These are phyloP conservation scores for Passerina amoena DNA, from an alignment of 2,113 vertebrate genomes.

Conservation along the genomic window DNA sequence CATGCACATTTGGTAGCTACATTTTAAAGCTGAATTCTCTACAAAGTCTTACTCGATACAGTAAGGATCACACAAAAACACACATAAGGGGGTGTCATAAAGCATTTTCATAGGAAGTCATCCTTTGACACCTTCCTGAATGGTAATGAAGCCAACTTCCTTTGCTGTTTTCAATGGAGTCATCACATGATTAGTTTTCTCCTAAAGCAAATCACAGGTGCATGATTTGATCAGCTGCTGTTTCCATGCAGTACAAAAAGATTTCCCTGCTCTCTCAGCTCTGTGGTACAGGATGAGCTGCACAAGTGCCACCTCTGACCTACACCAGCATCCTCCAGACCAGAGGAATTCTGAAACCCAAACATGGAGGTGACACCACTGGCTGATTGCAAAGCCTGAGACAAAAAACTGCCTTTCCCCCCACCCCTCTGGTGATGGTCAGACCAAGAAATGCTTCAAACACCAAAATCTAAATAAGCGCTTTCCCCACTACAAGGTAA, in stretches of 20 bases:
- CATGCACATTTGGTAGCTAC: neutral
- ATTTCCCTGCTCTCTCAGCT: neutral
- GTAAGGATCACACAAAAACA: constrained; percentile 29
- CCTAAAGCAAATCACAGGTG: neutral
- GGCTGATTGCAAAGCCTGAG: neutral
- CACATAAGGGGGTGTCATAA: neutral
- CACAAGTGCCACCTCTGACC: neutral
- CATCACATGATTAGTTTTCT: neutral
- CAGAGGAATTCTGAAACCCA: neutral
- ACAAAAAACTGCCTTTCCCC: neutral
- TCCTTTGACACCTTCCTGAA: neutral
- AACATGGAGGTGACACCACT: fast-evolving
- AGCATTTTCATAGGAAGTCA: neutral
- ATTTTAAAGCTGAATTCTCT: neutral
- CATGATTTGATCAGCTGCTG: neutral
- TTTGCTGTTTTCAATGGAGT: neutral
- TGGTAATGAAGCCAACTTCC: neutral
- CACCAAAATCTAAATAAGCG: neutral
- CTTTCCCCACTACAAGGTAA: neutral
- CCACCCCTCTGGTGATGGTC: neutral
- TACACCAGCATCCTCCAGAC: neutral
- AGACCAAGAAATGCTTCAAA: neutral
- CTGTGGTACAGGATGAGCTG: neutral
- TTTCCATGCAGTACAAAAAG: neutral
- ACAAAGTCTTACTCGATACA: neutral